phyloP scores from a whole-genome alignment of 2,888 invertebrate genomes.

The Tipula helvola region DNA sequence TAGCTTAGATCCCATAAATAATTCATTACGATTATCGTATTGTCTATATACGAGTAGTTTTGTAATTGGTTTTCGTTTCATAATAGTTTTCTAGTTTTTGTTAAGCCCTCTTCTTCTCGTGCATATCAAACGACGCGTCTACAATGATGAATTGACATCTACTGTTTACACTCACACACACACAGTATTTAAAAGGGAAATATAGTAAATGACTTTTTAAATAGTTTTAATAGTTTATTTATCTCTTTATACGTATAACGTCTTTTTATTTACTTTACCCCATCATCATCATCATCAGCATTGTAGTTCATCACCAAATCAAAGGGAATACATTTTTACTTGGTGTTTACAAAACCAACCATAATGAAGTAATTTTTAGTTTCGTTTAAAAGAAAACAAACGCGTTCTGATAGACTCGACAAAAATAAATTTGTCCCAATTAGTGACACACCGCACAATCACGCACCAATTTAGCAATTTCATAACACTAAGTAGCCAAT shows the following conservation, averaged over 20 bases:
- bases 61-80: neutral
- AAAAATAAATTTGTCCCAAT: neutral
- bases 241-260: neutral
- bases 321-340: neutral
- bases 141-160: neutral
- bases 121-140: neutral
- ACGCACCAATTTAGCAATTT: neutral
- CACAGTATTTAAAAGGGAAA: neutral
- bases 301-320: neutral
- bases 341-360: neutral
- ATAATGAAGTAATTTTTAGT: neutral
- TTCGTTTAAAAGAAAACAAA: neutral
- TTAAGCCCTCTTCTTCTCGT: neutral
- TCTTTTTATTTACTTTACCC: neutral
- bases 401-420: neutral
- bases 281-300: neutral
- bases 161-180: neutral
- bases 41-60: neutral
- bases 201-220: neutral
- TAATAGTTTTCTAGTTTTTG: neutral
- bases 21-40: neutral
- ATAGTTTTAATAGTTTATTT: neutral
- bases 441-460: neutral
- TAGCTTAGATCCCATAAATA: neutral
- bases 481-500: neutral